Conservation (phyloP, 2,888 invertebrate species). For the Philopedon plagiatum region DNA sequence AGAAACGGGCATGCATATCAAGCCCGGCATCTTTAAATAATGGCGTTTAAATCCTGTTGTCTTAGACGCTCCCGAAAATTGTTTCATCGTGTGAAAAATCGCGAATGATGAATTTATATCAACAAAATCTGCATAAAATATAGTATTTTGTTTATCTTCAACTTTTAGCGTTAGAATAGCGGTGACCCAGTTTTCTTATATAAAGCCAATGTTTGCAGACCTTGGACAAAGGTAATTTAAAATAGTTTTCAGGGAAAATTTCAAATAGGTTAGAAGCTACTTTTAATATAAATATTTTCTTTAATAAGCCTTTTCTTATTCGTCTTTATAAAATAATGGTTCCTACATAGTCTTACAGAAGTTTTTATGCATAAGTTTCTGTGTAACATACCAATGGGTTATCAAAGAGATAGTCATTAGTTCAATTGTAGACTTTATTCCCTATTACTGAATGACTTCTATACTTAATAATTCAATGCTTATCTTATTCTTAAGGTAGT, state of each 20-base stretch:
- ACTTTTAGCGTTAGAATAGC: neutral
- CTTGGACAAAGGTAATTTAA: neutral
- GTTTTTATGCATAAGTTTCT: too few species aligned
- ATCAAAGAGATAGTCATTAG: too few species aligned
- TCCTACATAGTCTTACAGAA: too few species aligned
- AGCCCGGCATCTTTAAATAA: slow-evolving; percentile 60
- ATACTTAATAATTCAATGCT: too few species aligned
- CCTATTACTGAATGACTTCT: too few species aligned
- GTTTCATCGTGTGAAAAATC: slow-evolving; percentile 48
- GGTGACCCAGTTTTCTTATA: neutral
- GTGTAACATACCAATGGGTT: too few species aligned
- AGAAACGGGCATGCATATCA: slow-evolving; percentile 52
- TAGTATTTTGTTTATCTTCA: slow-evolving; percentile 17
- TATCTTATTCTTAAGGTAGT: too few species aligned
- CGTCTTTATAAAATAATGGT: too few species aligned
- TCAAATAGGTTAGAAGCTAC: neutral
- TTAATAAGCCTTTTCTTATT: neutral
- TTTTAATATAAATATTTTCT: neutral
- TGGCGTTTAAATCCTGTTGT: slow-evolving; percentile 62
- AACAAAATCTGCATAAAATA: slow-evolving; percentile 42
- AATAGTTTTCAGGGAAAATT: neutral
- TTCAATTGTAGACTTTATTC: too few species aligned
- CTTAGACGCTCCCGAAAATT: slow-evolving; percentile 51
- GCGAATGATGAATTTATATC: slow-evolving; percentile 47
- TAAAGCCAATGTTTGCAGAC: neutral